phyloP scores from a whole-genome alignment of 2,888 invertebrate species.

The Sinopyrophorus schimmeli region DNA sequence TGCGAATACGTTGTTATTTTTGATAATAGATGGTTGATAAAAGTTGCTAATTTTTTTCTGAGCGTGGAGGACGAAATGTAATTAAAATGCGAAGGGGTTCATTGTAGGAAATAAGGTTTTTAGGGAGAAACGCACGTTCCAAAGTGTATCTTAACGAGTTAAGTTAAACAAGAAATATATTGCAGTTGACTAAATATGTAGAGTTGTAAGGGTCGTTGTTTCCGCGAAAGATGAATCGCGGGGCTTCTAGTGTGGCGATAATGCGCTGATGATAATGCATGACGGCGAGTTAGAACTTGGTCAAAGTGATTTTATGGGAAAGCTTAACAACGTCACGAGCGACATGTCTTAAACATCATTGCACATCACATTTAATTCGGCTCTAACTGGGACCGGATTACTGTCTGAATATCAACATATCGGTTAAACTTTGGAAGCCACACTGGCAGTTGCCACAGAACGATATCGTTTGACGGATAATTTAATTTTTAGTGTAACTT shows the following conservation, averaged over 20 bases:
- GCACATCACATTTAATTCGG: slow-evolving; percentile 30
- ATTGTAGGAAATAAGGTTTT: slow-evolving; percentile 23
- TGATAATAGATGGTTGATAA: no score
- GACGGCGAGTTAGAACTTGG: slow-evolving; percentile 35
- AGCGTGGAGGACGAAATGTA: no score
- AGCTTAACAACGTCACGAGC: slow-evolving; percentile 30
- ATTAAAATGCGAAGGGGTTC: no score
- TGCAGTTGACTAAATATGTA: slow-evolving; percentile 33
- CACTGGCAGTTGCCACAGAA: slow-evolving; percentile 23
- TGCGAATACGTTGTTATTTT: no score
- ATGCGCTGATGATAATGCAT: slow-evolving; percentile 40
- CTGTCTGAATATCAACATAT: slow-evolving; percentile 27
- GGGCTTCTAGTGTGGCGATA: slow-evolving; percentile 34
- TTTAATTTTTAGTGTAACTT: slow-evolving; percentile 51
- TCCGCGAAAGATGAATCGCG: slow-evolving; percentile 33
- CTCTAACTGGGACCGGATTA: slow-evolving; percentile 19
- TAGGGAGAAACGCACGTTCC: slow-evolving; percentile 21
- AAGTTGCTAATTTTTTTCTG: no score
- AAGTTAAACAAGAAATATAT: slow-evolving; percentile 39
- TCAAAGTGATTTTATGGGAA: slow-evolving; percentile 36
- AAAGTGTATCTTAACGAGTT: slow-evolving; percentile 44
- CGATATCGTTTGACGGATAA: slow-evolving; percentile 37
- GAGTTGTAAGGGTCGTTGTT: slow-evolving; percentile 27
- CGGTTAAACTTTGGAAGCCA: slow-evolving; percentile 26
- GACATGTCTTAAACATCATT: slow-evolving; percentile 29